Base-by-base conservation (phyloP, 2,113 vertebrate genomes). In the Gambusia affinis region DNA sequence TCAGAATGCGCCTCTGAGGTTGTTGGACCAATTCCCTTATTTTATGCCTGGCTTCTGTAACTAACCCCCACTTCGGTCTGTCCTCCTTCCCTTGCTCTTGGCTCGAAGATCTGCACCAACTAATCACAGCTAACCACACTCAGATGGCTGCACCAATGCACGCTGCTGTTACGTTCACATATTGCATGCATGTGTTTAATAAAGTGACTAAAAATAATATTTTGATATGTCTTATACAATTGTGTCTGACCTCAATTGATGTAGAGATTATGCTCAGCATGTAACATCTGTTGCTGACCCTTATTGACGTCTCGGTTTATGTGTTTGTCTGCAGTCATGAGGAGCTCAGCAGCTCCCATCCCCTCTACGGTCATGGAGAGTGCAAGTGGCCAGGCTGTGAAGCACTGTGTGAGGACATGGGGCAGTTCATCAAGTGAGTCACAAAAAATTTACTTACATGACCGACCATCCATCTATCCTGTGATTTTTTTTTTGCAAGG, bases 321-420 rank as follows among this genome's bases (percentile, higher is more conserved):
- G 24, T 68, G 4, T 78, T 28, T 76, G 24, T 88, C 93, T 92
- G 91, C 84, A 93, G 92, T 83, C 97, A 98, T 0, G 98, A 99
- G 94, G 96, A 99, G 91, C 95, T 95, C 75, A 94, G 95, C 0
- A 91, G 96, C 85, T 96, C 97, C 76, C 98, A 99, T 92, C 97
- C 96, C 29, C 96, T 99, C 44, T 99, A 97, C 0, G 98, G 98
- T 88, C 98, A 99, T 11, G 98, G 98, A 80, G 98, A 99, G 92
- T 99, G 98, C 90, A 99, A 98, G 90, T 99, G 98, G 98, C 98
- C 98, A 0, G 98, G 98, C 91, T 99, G 98, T 84, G 98, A 99
- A 95, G 98, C 97, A 82, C 96, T 99, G 88, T 99, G 98, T 82
- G 98, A 99, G 85, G 98, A 99, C 94, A 94, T 99, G 95, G 97